Conservation (phyloP, 2,797 vertebrate species). For the Hypotaenidia philippensis region DNA sequence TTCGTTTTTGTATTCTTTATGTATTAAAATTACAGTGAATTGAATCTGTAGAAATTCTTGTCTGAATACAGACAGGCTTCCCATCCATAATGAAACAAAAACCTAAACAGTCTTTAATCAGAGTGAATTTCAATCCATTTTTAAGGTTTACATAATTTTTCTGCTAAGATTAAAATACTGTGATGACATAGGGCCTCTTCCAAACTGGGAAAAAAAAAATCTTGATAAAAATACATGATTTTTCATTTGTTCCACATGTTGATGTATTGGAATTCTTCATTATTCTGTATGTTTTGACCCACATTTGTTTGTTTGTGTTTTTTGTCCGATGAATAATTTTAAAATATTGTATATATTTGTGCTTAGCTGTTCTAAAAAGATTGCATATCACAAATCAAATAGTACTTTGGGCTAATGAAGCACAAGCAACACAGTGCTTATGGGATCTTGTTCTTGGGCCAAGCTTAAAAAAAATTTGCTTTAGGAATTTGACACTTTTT, state of each 20-base stretch:
- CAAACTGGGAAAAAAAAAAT: neutral
- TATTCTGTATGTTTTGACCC: neutral
- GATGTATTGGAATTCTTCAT: neutral
- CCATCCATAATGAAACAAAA: neutral
- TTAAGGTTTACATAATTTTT: neutral
- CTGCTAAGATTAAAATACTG: neutral
- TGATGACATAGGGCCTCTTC: neutral
- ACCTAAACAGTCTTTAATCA: neutral
- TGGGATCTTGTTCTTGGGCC: neutral
- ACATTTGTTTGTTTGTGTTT: neutral
- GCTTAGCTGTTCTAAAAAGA: neutral
- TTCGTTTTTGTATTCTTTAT: neutral
- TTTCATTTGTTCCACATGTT: neutral
- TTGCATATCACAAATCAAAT: neutral
- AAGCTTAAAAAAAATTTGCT: neutral
- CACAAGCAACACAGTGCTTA: neutral
- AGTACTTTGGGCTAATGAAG: neutral
- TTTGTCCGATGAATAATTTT: neutral
- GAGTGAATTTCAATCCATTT: neutral
- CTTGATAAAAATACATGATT: neutral
- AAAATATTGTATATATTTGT: neutral
- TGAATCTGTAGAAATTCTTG: neutral
- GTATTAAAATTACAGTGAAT: neutral
- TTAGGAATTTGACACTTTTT: neutral
- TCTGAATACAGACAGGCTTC: neutral